These are phyloP conservation scores for Drosophila neocordata DNA, from an alignment of 1,140 invertebrate genomes.

Conservation along the genomic window DNA sequence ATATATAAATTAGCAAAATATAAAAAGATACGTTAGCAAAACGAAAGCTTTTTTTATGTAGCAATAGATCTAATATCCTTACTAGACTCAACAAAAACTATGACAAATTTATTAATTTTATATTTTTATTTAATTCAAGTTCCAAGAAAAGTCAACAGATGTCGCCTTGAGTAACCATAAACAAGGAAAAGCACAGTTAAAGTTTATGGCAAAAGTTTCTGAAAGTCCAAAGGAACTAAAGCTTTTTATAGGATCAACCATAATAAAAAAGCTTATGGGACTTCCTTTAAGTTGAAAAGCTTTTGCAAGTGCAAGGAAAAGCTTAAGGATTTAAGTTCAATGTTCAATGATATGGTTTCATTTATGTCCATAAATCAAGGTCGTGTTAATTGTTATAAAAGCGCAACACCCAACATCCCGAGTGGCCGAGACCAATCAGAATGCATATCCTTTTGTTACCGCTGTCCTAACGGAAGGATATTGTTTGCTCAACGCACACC, in stretches of 20 bases:
- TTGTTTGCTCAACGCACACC: slow-evolving; percentile 71
- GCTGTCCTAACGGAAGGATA: slow-evolving; percentile 63
- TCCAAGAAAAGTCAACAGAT: background rate
- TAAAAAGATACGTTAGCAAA: too few species aligned
- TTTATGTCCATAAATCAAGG: background rate
- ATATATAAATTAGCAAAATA: too few species aligned
- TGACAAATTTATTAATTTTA: background rate
- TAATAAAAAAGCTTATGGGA: background rate
- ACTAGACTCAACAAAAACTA: too few species aligned
- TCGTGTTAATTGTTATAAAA: slow-evolving; percentile 1
- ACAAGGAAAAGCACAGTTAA: background rate
- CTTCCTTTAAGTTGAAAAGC: background rate
- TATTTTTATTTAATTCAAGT: background rate
- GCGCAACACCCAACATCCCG: background rate
- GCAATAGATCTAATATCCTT: too few species aligned
- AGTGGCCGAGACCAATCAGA: background rate
- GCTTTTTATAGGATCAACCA: background rate
- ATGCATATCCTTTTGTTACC: slow-evolving; percentile 56
- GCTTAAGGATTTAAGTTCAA: background rate
- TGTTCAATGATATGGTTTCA: background rate
- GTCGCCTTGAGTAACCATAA: background rate
- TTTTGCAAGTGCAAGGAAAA: background rate
- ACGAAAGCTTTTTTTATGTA: too few species aligned
- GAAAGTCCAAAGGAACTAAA: background rate
- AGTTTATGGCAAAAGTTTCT: background rate